Base-by-base conservation (phyloP, 2,888 invertebrate genomes). In the Ceraclea dissimilis region DNA sequence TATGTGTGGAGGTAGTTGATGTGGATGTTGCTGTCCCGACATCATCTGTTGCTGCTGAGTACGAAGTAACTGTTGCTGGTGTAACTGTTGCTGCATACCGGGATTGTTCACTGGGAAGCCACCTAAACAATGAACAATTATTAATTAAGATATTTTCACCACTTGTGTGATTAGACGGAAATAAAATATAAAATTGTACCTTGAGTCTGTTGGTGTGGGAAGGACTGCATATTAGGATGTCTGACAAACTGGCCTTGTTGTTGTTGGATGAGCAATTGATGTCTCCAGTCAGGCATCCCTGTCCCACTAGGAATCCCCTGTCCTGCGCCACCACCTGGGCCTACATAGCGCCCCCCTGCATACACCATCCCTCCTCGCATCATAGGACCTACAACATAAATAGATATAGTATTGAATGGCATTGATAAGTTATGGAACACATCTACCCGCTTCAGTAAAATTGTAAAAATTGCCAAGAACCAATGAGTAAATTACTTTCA, bases 211-310 rank as follows among this genome's bases (percentile, higher is more conserved):
- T 76, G 73, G 60, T 76, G 77, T 56, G 75, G 72, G 66, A 75
- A 76, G 16, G 70, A 67, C 60, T 50, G 18, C 56, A 58, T 61
- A 39, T 54, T 56, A 10, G 61, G 57, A 57, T 59, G 59, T 18
- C 61, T 49, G 31, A 54, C 52, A 50, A 57, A 56, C 17, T 49
- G 46, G 33, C 53, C 55, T 26, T 55, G 54, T 2, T 52, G 52
- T 64, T 80, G 81, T 68, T 83, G 85, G 75, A 84, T 81, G 65
- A 84, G 79, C 57, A 75, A 72, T 61, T 72, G 80, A 60, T 69
- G 70, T 78, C 70, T 79, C 66, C 69, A 71, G n/a, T 73, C 69
- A 52, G 60, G 60, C 61, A 65, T 76, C 71, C 67, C 69, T 72
- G 56, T 69, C 8, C 68, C 16, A 64, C 70, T 46, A 63, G 71